phyloP scores from a whole-genome alignment of 1,140 invertebrate genomes.

The Battus philenor region DNA sequence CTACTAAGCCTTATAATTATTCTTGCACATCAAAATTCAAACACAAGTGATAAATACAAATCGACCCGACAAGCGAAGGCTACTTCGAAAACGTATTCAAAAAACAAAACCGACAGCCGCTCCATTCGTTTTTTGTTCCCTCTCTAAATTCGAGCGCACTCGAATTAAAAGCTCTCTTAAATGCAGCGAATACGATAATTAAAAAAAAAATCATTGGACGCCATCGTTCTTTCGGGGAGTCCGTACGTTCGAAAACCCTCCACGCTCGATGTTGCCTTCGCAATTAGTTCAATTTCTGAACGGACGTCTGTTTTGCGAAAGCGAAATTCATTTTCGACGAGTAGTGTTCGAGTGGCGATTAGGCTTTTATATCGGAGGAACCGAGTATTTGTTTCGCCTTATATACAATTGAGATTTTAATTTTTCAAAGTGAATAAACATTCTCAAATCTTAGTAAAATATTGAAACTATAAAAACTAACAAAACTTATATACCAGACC shows the following conservation, averaged over 20 bases:
- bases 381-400: too few species aligned
- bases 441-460: too few species aligned
- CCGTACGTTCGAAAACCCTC: constrained; percentile 21
- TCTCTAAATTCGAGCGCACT: constrained; percentile 19
- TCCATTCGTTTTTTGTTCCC: constrained; percentile 9
- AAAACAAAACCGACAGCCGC: constrained; percentile 17
- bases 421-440: too few species aligned
- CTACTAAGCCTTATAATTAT: too few species aligned
- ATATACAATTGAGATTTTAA: too few species aligned
- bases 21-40: too few species aligned
- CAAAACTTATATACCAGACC: too few species aligned
- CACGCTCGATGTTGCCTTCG: constrained; percentile 16
- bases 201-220: constrained; percentile 30
- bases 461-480: too few species aligned
- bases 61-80: too few species aligned
- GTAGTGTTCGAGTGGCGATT: constrained; percentile 29
- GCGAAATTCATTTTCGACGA: constrained; percentile 23
- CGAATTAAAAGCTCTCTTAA: constrained; percentile 23
- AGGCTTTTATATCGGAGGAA: constrained; percentile 10
- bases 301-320: constrained; percentile 29
- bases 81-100: constrained; percentile 18
- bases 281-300: constrained; percentile 52
- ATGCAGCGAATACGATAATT: constrained; percentile 28
- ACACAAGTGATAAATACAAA: too few species aligned
- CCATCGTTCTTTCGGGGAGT: constrained; percentile 17